These are phyloP conservation scores for Rhynchotus rufescens DNA, from an alignment of 2,797 vertebrate genomes.

Conservation along the genomic window DNA sequence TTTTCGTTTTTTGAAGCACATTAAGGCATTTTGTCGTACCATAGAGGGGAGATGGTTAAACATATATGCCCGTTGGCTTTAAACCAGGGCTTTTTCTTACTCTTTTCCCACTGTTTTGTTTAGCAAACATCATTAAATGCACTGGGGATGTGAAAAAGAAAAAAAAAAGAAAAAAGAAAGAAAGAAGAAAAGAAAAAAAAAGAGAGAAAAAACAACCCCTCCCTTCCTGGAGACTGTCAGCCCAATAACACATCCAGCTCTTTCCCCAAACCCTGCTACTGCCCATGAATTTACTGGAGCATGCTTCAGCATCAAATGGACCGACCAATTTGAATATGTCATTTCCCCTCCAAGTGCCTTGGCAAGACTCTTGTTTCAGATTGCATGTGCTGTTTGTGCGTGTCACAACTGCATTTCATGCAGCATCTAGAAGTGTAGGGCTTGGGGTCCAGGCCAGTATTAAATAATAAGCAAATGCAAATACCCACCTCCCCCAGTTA, in stretches of 20 bases:
- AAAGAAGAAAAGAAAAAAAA: not conserved
- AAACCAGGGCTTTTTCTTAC: conserved; percentile 4
- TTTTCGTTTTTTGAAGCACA: not conserved
- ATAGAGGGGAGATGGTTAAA: conserved; percentile 21
- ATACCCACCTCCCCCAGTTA: not conserved
- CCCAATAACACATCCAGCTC: not conserved
- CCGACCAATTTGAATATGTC: not conserved
- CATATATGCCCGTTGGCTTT: not conserved
- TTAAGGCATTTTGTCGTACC: conserved; percentile 40
- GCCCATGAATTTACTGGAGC: not conserved
- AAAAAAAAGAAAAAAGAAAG: not conserved
- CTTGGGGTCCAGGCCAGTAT: not conserved
- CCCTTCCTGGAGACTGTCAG: not conserved
- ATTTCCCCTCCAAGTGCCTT: not conserved
- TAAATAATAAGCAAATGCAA: not conserved
- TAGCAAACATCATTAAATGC: not conserved
- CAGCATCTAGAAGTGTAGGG: not conserved
- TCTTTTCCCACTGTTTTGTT: not conserved
- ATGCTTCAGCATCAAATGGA: not conserved
- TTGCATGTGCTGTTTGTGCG: not conserved
- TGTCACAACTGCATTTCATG: not conserved
- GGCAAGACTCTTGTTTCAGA: not conserved
- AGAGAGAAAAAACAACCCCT: not conserved
- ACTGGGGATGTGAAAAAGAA: not conserved
- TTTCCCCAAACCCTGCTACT: not conserved